Percentiles rank a stretch among this genome's conserved stretches.
phyloP scores from a whole-genome alignment of 1,140 invertebrate species.

The Asobara japonica region DNA sequence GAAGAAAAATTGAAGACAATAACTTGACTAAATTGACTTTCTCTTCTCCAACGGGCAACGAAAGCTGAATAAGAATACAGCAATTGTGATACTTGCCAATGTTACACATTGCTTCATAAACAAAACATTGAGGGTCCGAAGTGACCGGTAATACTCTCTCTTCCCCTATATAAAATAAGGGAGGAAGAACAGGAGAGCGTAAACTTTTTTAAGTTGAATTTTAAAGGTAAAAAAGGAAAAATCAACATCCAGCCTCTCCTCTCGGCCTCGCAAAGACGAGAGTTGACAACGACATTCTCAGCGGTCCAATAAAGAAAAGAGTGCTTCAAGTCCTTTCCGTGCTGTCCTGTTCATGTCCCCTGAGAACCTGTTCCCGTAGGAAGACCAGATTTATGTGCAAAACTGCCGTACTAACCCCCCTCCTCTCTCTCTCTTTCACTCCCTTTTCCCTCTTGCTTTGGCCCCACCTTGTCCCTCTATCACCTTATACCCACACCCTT shows the following conservation, averaged over 20 bases:
- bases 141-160: too few relatives aligned
- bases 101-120: too few relatives aligned
- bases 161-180: background rate
- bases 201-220: conserved; percentile 13
- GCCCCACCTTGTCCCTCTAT: conserved; percentile 16
- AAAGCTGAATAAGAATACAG: too few relatives aligned
- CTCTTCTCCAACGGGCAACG: too few relatives aligned
- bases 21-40: too few relatives aligned
- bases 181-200: background rate
- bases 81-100: too few relatives aligned
- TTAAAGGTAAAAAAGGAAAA: conserved; percentile 33
- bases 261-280: conserved; percentile 47
- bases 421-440: conserved; percentile 31
- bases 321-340: conserved; percentile 59
- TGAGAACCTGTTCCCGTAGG: conserved; percentile 55
- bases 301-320: conserved; percentile 66
- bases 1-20: too few relatives aligned
- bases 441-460: background rate
- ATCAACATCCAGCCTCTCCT: conserved; percentile 31
- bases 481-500: background rate
- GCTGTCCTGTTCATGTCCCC: conserved; percentile 57
- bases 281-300: conserved; percentile 56
- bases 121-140: too few relatives aligned
- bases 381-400: conserved; percentile 67
- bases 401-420: conserved; percentile 58